Base-by-base conservation (phyloP, 2,113 vertebrate species). In the Thunnus maccoyii region DNA sequence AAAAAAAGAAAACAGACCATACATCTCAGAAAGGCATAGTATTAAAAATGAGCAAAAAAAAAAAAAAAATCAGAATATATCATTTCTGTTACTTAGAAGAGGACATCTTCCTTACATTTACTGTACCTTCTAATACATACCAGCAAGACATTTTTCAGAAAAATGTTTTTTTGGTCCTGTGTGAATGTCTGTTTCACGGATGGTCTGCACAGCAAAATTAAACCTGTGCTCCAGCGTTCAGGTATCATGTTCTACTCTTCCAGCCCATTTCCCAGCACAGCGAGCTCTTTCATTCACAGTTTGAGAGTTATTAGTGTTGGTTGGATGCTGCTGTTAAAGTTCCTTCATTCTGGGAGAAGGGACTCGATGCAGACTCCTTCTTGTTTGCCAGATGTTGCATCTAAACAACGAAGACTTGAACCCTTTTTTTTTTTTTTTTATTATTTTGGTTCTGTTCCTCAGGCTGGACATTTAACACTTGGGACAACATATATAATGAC, bases 151-250 rank as follows among this genome's bases (percentile, higher is more conserved):
- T 76, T 68, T 78, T 32, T 76, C 27, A 85, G 55, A 80, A 87
- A 88, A 82, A 81, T 30, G 56, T 66, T 52, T 68, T 63, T 92
- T 92, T 94, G 94, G 94, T 95, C 93, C 89, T 86, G 86, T 84
- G 75, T 92, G 80, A 84, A 65, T 76, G 72, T 84, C 36, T 68
- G 46, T 55, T 70, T 76, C 12, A 70, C 56, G 48, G 63, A 90
- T 63, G 68, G 50, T 83, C 70, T 15, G 79, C 50, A 70, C 50
- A 76, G 73, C 47, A 12, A 75, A 52, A 58, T 17, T 22, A 63
- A 22, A 72, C 74, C 73, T 68, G 70, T 71, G 80, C 68, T 79
- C 80, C 83, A 85, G 62, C 61, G 58, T 76, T 75, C 72, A 54
- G 72, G 78, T 72, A 50, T 57, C 6, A 25, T 74, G 84, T 89